These are phyloP conservation scores for Meteorus colon DNA, from an alignment of 2,888 invertebrate species.

Conservation along the genomic window DNA sequence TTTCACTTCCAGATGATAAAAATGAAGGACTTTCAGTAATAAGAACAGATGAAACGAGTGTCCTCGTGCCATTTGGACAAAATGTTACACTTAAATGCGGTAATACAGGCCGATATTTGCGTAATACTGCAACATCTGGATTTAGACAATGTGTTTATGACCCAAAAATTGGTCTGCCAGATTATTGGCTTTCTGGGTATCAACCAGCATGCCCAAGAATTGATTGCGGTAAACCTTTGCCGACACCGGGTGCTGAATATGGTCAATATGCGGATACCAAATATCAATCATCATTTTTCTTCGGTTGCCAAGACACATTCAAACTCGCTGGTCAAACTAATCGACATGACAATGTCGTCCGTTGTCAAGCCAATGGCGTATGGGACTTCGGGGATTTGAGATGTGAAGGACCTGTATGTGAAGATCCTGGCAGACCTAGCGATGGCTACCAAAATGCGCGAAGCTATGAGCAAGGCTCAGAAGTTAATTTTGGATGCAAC, in stretches of 20 bases:
- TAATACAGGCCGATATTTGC: conserved; percentile 83
- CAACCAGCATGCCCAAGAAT: conserved; percentile 90
- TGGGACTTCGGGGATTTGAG: conserved; percentile 98
- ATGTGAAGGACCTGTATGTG: conserved; percentile 97
- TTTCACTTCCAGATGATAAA: conserved; percentile 91
- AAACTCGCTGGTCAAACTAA: conserved; percentile 94
- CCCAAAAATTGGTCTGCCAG: conserved; percentile 90
- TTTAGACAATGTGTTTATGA: conserved; percentile 97
- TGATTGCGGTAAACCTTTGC: conserved; percentile 93
- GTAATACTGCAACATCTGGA: conserved; percentile 87
- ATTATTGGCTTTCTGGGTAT: conserved; percentile 92
- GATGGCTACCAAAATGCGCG: conserved; percentile 91
- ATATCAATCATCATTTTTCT: conserved; percentile 95
- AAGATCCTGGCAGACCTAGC: conserved; percentile 94
- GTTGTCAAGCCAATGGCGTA: conserved; percentile 91
- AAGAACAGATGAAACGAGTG: conserved; percentile 86
- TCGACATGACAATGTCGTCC: conserved; percentile 92
- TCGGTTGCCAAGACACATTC: conserved; percentile 96
- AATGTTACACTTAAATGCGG: conserved; percentile 91
- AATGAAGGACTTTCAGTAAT: conserved; percentile 88
- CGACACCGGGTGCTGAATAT: conserved; percentile 95
- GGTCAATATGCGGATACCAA: conserved; percentile 90
- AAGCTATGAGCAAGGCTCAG: conserved; percentile 91
- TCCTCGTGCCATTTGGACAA: conserved; percentile 90
- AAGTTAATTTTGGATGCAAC: conserved; percentile 92